A percentile compares a stretch with the other conserved stretches of the same genome.
Conservation (phyloP, 2,113 vertebrate species). For the Monopterus albus region DNA sequence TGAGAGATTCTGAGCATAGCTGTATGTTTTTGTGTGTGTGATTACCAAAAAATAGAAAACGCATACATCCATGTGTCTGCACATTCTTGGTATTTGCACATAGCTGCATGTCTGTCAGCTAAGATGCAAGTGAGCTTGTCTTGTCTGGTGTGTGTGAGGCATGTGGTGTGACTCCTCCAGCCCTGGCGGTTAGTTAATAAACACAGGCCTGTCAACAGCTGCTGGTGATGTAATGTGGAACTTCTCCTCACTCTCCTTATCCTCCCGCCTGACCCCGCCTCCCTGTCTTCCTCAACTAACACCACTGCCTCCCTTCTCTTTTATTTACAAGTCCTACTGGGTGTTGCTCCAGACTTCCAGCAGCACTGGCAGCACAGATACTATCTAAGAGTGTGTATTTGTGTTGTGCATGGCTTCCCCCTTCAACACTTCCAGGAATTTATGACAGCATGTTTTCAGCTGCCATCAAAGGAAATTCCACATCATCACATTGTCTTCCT, state of each 20-base stretch:
- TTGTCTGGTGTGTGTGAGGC: constrained; percentile 22
- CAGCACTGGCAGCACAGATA: constrained; percentile 55
- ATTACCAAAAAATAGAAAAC: background rate
- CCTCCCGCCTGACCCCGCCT: constrained; percentile 59
- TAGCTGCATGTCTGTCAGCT: background rate
- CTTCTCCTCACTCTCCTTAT: constrained; percentile 65
- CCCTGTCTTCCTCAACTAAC: constrained; percentile 32
- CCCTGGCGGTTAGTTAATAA: constrained; percentile 73
- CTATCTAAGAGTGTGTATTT: constrained; percentile 38
- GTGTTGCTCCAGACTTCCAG: constrained; percentile 70
- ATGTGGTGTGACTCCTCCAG: constrained; percentile 49
- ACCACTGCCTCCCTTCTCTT: constrained; percentile 20
- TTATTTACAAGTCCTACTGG: constrained; percentile 75
- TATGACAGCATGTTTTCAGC: constrained; percentile 68
- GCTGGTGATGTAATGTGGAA: constrained; percentile 79
- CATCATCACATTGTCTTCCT: constrained; percentile 56
- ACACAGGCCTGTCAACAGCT: constrained; percentile 76
- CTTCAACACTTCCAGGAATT: constrained; percentile 53
- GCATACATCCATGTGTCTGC: constrained; percentile 3
- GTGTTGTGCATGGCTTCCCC: constrained; percentile 28
- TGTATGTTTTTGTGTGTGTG: constrained; percentile 1
- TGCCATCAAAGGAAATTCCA: constrained; percentile 70
- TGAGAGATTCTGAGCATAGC: background rate
- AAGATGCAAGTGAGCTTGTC: background rate
- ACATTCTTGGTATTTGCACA: background rate